Evolutionary conservation across 2,113 vertebrate genomes (phyloP), one percentile per base, ranked within the genome.

Genomic region (Nanorana parkeri): DNA sequence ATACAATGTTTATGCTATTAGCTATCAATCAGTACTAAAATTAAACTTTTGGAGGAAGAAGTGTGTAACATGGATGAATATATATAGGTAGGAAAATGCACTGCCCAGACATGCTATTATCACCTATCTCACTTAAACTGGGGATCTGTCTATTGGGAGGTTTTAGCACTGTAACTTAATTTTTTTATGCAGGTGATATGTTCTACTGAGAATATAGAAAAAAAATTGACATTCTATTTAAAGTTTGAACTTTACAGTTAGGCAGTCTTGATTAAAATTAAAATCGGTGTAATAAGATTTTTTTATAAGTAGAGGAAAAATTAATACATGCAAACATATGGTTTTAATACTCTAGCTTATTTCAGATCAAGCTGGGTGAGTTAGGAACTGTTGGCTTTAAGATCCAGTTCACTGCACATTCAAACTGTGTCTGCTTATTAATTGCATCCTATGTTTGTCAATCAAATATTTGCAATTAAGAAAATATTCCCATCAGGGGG

Each of bases 401-500:
- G 95, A 96, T 96, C 93, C 95, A 96, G 95, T 96, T 96, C 95
- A 94, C 91, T 96, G 95, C 93, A 94, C 90, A 92, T 92, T 91
- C 93, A 92, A 94, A 95, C 93, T 94, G 93, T 90, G 93, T 88
- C 86, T 89, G 93, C 93, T 91, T 94, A 88, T 94, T 96, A 97
- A 97, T 97, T 96, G 95, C 94, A 94, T 93, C 93, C 93, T 93
- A 93, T 91, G 90, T 93, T 93, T 96, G 96, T 96, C 96, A 97
- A 96, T 97, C 96, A 97, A 96, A 95, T 89, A 94, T 92, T 94
- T 94, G 92, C 94, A 95, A 95, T 94, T 95, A 94, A 94, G 92
- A 92, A 94, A 93, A 93, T 94, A 94, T 94, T 94, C 94, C 94
- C 94, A 87, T 92, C 92, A 93, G 94, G 94, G 93, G 92, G 90